These are phyloP conservation scores for Ischnura elegans DNA, from an alignment of 2,888 invertebrate species.

Conservation along the genomic window DNA sequence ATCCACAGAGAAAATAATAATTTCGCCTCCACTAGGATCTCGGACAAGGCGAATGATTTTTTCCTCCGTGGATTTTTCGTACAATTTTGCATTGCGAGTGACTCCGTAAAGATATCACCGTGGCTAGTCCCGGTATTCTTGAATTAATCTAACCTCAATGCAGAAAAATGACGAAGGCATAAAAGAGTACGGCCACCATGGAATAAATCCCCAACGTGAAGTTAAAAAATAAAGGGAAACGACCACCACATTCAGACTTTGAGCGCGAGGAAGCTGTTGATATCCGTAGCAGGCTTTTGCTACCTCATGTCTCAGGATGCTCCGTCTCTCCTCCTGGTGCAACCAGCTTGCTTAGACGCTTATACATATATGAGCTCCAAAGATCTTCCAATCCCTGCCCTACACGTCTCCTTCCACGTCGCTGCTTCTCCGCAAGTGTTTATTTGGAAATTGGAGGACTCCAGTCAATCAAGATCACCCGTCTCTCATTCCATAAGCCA, in stretches of 20 bases:
- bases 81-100: too few relatives aligned
- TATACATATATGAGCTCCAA: background rate
- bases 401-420: background rate
- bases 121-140: too few relatives aligned
- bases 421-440: conserved; percentile 26
- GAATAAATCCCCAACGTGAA: background rate
- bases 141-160: too few relatives aligned
- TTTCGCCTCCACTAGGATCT: too few relatives aligned
- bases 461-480: conserved; percentile 64
- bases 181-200: too few relatives aligned
- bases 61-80: too few relatives aligned
- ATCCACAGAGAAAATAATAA: too few relatives aligned
- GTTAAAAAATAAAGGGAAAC: too few relatives aligned
- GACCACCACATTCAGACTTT: background rate
- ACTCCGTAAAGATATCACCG: too few relatives aligned
- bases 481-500: background rate
- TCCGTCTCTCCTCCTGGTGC: background rate
- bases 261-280: background rate
- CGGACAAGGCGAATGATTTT: too few relatives aligned
- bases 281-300: background rate
- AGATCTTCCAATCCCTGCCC: background rate
- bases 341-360: background rate
- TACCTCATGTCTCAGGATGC: background rate
- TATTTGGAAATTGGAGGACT: conserved; percentile 66
- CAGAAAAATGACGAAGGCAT: too few relatives aligned